Conservation (phyloP, 1,140 invertebrate species). For the Nephila pilipes region DNA sequence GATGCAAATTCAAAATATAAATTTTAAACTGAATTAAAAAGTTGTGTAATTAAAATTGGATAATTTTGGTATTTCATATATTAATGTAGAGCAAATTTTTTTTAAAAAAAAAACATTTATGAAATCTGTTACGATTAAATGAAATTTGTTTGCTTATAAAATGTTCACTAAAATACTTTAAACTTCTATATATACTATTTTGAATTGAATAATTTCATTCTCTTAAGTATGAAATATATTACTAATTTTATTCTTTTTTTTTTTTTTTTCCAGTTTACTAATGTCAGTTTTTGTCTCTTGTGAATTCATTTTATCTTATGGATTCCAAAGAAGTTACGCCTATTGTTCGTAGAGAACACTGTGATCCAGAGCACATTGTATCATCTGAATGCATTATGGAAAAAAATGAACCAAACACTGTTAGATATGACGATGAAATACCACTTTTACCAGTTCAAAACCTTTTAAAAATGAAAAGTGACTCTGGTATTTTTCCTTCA, state of each 20-base stretch:
- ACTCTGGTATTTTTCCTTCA: slow-evolving; percentile 7
- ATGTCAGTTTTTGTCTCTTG: neutral
- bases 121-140: no score
- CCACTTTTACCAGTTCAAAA: neutral
- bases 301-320: neutral
- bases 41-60: no score
- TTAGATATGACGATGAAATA: neutral
- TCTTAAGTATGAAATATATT: no score
- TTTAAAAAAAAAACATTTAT: no score
- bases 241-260: no score
- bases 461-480: neutral
- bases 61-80: no score
- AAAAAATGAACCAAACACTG: neutral
- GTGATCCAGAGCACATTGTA: neutral
- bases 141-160: no score
- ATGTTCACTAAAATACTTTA: no score
- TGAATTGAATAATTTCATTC: neutral
- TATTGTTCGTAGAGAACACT: neutral
- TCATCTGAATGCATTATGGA: slow-evolving; percentile 6
- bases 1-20: no score
- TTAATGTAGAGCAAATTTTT: no score
- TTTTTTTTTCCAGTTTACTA: neutral
- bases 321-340: neutral
- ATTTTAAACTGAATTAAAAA: no score
- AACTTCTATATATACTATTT: neutral